phyloP scores from a whole-genome alignment of 2,797 vertebrate genomes.

The Periparus ater region DNA sequence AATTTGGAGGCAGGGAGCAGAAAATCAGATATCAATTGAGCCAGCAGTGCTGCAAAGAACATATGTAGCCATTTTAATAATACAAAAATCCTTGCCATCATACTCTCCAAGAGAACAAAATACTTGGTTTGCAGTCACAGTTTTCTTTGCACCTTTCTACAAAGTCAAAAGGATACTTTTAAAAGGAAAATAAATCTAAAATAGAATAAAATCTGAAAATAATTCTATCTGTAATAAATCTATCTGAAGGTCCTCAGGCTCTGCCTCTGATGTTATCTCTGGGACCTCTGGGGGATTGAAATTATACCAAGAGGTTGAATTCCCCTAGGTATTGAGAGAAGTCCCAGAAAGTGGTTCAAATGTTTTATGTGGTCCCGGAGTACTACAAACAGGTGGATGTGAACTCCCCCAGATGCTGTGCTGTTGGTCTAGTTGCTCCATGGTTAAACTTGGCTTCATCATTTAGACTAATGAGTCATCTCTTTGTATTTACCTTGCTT shows the following conservation, averaged over 20 bases:
- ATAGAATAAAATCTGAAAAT: no score
- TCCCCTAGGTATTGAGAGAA: background rate
- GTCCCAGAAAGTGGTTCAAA: background rate
- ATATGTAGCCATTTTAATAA: background rate
- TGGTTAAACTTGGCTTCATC: background rate
- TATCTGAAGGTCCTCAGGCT: background rate
- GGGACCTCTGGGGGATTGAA: background rate
- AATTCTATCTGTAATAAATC: no score
- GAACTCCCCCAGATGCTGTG: background rate
- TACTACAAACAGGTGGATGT: rapidly evolving
- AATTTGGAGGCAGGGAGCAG: background rate
- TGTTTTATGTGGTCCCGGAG: background rate
- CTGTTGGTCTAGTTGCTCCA: background rate
- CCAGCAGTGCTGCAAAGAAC: background rate
- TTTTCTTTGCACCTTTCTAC: background rate
- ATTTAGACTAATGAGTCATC: background rate
- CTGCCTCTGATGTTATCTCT: background rate
- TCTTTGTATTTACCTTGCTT: background rate
- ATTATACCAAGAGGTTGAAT: background rate
- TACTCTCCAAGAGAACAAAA: background rate
- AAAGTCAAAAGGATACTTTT: background rate
- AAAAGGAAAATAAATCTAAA: background rate
- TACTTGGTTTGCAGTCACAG: background rate
- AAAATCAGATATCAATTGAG: rapidly evolving
- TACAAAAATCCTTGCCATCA: background rate